Base-by-base conservation (phyloP, 1,140 invertebrate species). In the Tetramorium alpestre region DNA sequence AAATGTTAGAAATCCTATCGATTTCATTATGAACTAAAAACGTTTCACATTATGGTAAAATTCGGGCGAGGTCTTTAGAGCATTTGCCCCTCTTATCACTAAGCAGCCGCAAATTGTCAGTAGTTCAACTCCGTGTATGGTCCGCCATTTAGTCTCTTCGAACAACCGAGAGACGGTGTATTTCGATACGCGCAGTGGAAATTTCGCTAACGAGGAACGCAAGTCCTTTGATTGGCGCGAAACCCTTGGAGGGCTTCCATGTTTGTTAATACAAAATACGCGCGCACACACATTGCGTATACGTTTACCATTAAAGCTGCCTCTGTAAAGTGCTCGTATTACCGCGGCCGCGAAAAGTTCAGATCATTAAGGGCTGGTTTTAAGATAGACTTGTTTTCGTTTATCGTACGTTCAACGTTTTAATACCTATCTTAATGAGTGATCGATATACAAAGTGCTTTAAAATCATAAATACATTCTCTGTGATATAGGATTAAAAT, bases 161-260 rank as follows among this genome's bases (percentile, higher is more conserved):
- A 41, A 16, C 62, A 62, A 67, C 25, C 47, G 41, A 28, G 78
- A 82, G 78, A 58, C 65, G 60, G 6, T 25, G 47, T 72, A 72
- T 82, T 58, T 18, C 51, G 51, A 82, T 47, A 41, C 41, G 60
- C 51, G 67, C 41, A n/a, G 38, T 60, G 54, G 67, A 73, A 87
- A 87, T 87, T 86, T 64, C 47, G 10, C 58, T 87, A 84, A 87
- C 78, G 80, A 84, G 78, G 58, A 81, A 70, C 41, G 38, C 44
- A 60, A 44, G 47, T 72, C 41, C 69, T 73, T 82, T 70, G 77
- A 81, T 82, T 82, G 67, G 51, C 41, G 49, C 67, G 54, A 58
- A 82, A 82, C 80, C 73, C 80, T 82, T 82, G 80, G 54, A 72
- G 41, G 11, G 28, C 47, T 80, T 67, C 77, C 28, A 6, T 70